Conservation (phyloP, 2,797 vertebrate species). For the Lacerta bilineata region DNA sequence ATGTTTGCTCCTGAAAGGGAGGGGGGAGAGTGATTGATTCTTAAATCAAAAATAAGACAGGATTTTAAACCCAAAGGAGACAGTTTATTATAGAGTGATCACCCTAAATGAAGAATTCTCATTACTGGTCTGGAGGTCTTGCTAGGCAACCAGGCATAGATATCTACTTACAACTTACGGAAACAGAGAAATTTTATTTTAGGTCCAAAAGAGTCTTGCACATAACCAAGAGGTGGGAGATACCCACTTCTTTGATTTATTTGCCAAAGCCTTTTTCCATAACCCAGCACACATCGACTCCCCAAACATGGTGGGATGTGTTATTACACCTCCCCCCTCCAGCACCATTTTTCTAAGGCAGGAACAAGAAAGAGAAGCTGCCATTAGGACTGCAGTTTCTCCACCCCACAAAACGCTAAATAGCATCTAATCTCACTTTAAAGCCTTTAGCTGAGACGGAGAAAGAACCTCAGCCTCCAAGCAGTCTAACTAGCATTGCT, state of each 20-base stretch:
- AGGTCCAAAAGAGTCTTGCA: background rate
- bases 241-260: background rate
- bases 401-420: background rate
- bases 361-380: background rate
- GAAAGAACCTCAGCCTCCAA: background rate
- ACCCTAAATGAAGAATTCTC: slow-evolving; percentile 11
- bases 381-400: background rate
- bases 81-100: background rate
- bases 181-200: background rate
- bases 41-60: background rate
- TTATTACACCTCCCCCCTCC: background rate
- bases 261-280: background rate
- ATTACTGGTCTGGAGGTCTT: background rate
- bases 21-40: background rate
- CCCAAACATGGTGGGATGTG: background rate
- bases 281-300: background rate
- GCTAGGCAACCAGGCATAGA: background rate
- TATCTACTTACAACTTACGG: background rate
- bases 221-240: background rate
- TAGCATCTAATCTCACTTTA: background rate
- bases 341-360: background rate
- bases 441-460: background rate
- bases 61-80: background rate
- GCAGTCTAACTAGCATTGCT: background rate
- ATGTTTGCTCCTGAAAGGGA: slow-evolving; percentile 92